Percentiles rank a stretch among this genome's conserved stretches.
phyloP scores from a whole-genome alignment of 2,888 invertebrate genomes.

The Diadegma fenestrale region DNA sequence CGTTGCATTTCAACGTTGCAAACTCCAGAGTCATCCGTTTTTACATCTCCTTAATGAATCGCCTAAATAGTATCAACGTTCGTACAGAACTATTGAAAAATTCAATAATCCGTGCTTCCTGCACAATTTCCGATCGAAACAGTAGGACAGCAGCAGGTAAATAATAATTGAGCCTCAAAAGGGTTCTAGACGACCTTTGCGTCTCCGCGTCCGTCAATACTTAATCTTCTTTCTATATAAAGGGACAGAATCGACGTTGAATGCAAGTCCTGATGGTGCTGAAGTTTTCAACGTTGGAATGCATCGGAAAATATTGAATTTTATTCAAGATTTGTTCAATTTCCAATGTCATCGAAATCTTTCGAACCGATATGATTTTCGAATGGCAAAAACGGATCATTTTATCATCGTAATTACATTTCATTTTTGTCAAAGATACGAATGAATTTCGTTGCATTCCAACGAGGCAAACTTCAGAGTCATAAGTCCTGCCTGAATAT shows the following conservation, averaged over 20 bases:
- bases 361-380: no score
- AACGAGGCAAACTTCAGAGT: no score
- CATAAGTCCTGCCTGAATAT: not conserved
- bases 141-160: not conserved
- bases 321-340: no score
- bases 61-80: conserved; percentile 8
- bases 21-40: no score
- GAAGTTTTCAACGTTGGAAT: no score
- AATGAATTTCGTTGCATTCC: no score
- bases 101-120: not conserved
- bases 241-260: conserved; percentile 38
- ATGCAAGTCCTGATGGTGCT: not conserved
- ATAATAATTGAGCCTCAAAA: conserved; percentile 18
- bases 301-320: no score
- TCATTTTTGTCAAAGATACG: no score
- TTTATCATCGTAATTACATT: no score
- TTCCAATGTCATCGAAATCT: no score
- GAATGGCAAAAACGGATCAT: no score
- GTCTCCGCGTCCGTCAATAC: conserved; percentile 29
- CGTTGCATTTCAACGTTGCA: no score
- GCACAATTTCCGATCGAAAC: not conserved
- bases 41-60: not conserved
- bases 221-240: conserved; percentile 52
- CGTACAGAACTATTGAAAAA: not conserved
- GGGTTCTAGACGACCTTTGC: conserved; percentile 40